Conservation (phyloP, 2,888 invertebrate species). For the Orthosia cruda region DNA sequence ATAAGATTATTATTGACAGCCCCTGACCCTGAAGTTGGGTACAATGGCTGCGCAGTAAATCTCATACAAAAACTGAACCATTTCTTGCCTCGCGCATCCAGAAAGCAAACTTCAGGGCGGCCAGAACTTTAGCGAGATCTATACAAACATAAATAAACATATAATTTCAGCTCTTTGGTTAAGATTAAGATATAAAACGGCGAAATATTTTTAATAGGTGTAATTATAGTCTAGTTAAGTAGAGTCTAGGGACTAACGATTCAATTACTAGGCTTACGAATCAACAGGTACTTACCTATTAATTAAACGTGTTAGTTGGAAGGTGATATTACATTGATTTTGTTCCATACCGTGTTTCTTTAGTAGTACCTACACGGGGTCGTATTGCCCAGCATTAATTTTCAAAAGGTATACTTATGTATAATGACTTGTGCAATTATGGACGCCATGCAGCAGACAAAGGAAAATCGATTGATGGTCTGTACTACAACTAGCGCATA, state of each 20-base stretch:
- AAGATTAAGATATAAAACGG: no score
- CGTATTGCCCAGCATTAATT: slow-evolving; percentile 13
- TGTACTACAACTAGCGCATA: slow-evolving; percentile 5
- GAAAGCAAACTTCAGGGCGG: no score
- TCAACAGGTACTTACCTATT: slow-evolving; percentile 5
- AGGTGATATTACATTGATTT: slow-evolving; percentile 2
- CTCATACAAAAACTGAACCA: no score
- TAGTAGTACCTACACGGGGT: not conserved
- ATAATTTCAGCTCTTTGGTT: no score
- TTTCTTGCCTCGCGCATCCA: no score
- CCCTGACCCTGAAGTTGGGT: no score
- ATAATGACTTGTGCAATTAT: slow-evolving; percentile 36
- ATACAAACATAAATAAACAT: no score
- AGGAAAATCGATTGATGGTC: slow-evolving; percentile 33
- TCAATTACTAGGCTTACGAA: slow-evolving; percentile 8
- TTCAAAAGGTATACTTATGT: slow-evolving; percentile 8
- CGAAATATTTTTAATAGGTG: not conserved
- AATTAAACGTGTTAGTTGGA: not conserved
- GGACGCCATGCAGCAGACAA: slow-evolving; percentile 28
- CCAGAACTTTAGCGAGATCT: no score
- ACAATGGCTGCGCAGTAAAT: no score
- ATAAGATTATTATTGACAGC: no score
- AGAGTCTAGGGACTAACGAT: not conserved
- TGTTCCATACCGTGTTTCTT: not conserved
- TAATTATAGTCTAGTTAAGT: slow-evolving; percentile 2